A percentile compares a stretch with the other conserved stretches of the same genome.
Evolutionary conservation across 2,113 vertebrate genomes (phyloP).

Genomic region (Agapornis roseicollis): DNA sequence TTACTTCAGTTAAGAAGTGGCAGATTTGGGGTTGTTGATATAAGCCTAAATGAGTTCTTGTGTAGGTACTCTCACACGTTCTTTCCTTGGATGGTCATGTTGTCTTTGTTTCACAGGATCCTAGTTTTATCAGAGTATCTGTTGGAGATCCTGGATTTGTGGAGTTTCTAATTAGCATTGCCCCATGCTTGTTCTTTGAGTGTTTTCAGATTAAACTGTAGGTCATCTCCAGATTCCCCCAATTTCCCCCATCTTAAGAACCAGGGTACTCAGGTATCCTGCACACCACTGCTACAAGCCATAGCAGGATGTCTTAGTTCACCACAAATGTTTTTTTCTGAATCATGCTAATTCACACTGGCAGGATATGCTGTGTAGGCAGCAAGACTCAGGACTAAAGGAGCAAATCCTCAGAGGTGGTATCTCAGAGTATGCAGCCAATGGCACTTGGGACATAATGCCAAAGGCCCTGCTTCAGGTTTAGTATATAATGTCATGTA

Average conservation of each 20-base stretch:
- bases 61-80: neutral
- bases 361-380: neutral
- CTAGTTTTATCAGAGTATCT: neutral
- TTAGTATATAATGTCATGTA: neutral
- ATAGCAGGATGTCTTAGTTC: neutral
- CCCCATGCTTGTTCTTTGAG: neutral
- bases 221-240: neutral
- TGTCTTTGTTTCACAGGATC: neutral
- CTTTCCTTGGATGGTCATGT: neutral
- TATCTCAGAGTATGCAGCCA: neutral
- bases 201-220: neutral
- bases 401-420: neutral
- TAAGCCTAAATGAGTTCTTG: neutral
- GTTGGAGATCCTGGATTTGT: neutral
- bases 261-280: neutral
- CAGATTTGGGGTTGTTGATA: neutral
- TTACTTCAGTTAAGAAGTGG: neutral
- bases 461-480: neutral
- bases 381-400: neutral
- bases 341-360: neutral
- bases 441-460: neutral
- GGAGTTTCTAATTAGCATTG: neutral
- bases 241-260: neutral
- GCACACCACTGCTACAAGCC: neutral
- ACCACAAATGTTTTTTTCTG: neutral